Conservation (phyloP, 2,888 invertebrate species). For the Exephanes ischioxanthus region DNA sequence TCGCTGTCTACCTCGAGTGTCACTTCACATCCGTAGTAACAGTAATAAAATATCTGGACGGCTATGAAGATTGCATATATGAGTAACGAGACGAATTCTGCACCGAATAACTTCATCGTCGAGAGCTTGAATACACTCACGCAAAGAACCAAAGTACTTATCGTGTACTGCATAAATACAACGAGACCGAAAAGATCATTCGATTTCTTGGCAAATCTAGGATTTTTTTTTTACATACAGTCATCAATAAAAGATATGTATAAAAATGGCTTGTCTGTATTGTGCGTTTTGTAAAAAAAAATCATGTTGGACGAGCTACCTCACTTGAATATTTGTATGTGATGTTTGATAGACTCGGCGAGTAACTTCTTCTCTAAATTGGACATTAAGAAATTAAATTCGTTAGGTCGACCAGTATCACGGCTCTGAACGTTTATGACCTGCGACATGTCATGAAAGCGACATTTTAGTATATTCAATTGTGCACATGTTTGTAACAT, state of each 20-base stretch:
- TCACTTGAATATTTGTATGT: not conserved
- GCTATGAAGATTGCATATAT: constrained; percentile 37
- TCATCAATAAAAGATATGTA: not conserved
- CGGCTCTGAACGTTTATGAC: too few relatives aligned
- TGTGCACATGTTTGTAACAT: constrained; percentile 62
- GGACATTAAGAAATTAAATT: constrained; percentile 20
- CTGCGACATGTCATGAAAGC: constrained; percentile 31
- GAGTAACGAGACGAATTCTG: constrained; percentile 27
- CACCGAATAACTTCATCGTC: constrained; percentile 18
- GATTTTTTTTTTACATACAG: not conserved
- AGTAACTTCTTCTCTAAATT: not conserved
- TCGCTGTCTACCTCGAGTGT: constrained; percentile 32
- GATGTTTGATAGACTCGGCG: not conserved
- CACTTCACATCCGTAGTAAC: constrained; percentile 50
- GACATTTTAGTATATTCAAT: constrained; percentile 48
- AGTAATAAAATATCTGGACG: constrained; percentile 47
- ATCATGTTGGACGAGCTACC: constrained; percentile 27
- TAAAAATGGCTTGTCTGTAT: not conserved
- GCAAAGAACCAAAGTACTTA: constrained; percentile 56
- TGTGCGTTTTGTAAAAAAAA: not conserved
- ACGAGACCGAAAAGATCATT: constrained; percentile 11
- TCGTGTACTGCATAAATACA: constrained; percentile 44
- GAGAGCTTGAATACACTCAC: constrained; percentile 38
- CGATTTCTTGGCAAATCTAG: constrained; percentile 44
- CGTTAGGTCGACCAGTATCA: not conserved